A percentile compares a stretch with the other conserved stretches of the same genome.
Conservation (phyloP, 2,888 invertebrate species). For the Azorinus chamasolen region DNA sequence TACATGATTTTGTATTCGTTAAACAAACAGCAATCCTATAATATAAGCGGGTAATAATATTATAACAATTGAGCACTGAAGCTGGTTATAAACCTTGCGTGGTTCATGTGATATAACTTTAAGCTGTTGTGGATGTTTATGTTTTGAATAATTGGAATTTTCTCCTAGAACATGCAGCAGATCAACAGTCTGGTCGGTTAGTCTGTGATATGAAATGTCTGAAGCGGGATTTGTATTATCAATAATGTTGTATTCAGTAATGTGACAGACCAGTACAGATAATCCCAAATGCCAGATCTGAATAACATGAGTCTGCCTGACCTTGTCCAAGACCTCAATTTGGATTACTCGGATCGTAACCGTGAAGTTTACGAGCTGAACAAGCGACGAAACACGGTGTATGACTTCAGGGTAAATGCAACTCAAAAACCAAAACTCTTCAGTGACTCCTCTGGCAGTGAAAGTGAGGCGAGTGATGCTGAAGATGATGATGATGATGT, state of each 20-base stretch:
- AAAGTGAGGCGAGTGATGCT: slow-evolving; percentile 9
- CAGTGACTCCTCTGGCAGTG: not conserved
- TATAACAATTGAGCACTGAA: too few species aligned
- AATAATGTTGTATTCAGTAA: not conserved
- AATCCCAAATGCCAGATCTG: slow-evolving; percentile 28
- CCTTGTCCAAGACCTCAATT: slow-evolving; percentile 56
- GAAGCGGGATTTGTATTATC: not conserved
- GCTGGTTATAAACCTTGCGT: too few species aligned
- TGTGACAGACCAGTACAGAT: not conserved
- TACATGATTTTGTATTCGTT: too few species aligned
- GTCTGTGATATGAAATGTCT: too few species aligned
- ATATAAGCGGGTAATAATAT: too few species aligned
- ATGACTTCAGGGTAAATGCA: slow-evolving; percentile 43
- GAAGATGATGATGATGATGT: slow-evolving; percentile 37
- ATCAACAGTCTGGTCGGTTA: too few species aligned
- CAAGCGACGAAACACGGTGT: slow-evolving; percentile 15
- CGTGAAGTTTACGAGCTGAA: slow-evolving; percentile 18
- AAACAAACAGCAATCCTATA: too few species aligned
- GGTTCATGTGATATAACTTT: too few species aligned
- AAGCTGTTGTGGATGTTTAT: too few species aligned
- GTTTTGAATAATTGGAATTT: too few species aligned
- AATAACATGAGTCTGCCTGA: slow-evolving; percentile 28
- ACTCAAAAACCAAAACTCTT: not conserved
- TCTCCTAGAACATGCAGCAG: too few species aligned
- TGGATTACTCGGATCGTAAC: slow-evolving; percentile 67